phyloP scores from a whole-genome alignment of 2,797 vertebrate species.

The Orientallactaga sibirica region DNA sequence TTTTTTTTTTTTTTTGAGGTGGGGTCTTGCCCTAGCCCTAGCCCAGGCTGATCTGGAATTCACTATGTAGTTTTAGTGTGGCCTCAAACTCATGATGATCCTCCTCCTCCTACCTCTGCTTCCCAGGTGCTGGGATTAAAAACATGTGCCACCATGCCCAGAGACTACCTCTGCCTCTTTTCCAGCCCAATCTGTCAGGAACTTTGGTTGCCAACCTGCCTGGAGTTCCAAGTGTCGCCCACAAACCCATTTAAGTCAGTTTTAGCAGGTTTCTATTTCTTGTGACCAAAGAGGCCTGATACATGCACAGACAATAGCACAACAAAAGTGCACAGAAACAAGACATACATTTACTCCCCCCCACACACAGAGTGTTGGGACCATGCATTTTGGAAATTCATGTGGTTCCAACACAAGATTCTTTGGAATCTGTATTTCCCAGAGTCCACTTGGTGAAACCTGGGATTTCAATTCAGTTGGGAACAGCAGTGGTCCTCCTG shows the following conservation, averaged over 20 bases:
- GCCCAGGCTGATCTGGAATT: too few species aligned
- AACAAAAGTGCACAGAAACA: slow-evolving; percentile 49
- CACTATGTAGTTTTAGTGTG: too few species aligned
- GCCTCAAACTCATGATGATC: too few species aligned
- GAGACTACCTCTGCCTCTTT: neutral
- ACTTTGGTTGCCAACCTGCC: neutral
- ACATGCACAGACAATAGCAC: neutral
- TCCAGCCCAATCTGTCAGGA: neutral
- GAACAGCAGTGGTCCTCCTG: slow-evolving; percentile 55
- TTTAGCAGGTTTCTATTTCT: slow-evolving; percentile 27
- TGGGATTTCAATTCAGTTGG: slow-evolving; percentile 66
- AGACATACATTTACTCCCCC: neutral
- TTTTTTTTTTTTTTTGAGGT: too few species aligned
- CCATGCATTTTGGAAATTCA: slow-evolving; percentile 60
- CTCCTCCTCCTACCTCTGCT: too few species aligned
- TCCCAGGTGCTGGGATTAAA: too few species aligned
- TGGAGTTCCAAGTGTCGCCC: neutral
- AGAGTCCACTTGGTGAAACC: slow-evolving; percentile 50
- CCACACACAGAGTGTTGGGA: slow-evolving; percentile 14
- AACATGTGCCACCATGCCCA: too few species aligned
- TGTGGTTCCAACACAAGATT: slow-evolving; percentile 64
- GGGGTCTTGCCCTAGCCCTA: too few species aligned
- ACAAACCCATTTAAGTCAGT: slow-evolving; percentile 23
- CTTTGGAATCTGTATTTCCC: slow-evolving; percentile 60
- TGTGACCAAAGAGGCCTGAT: slow-evolving; percentile 39